Percentiles rank a stretch among this genome's conserved stretches.
phyloP scores from a whole-genome alignment of 2,797 vertebrate genomes.

The Girardinus metallicus region DNA sequence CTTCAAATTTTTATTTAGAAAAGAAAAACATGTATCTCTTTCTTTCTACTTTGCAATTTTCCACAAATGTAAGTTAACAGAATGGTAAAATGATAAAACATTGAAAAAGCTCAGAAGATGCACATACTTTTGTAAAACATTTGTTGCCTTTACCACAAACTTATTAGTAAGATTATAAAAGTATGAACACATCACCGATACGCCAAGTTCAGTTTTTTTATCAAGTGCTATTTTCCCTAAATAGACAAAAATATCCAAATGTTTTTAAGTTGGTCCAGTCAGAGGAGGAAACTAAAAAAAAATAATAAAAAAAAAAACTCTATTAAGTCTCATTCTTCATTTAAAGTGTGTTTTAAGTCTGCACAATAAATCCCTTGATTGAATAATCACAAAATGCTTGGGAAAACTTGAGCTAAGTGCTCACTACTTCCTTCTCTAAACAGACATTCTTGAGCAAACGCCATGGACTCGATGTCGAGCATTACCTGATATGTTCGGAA shows the following conservation, averaged over 20 bases:
- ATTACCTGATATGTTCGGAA: slow-evolving; percentile 67
- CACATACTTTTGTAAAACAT: background rate
- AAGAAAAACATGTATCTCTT: background rate
- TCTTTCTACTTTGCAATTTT: background rate
- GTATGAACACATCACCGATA: background rate
- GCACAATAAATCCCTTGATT: background rate
- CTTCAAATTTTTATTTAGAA: background rate
- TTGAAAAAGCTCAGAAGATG: background rate
- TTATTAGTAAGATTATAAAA: background rate
- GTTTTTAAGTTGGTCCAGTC: background rate
- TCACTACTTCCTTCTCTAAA: slow-evolving; percentile 39
- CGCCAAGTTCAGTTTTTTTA: background rate
- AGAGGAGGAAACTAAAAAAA: background rate
- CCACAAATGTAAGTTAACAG: background rate
- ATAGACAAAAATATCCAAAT: background rate
- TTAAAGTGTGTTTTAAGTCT: background rate
- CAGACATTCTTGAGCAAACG: slow-evolving; percentile 64
- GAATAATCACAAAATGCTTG: background rate
- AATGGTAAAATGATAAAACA: background rate
- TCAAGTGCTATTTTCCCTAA: background rate
- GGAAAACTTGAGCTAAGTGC: slow-evolving; percentile 14
- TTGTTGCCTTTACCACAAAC: background rate
- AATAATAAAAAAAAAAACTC: background rate
- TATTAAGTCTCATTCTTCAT: background rate
- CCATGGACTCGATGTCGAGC: slow-evolving; percentile 63